Percentiles rank a stretch among this genome's conserved stretches.
Evolutionary conservation across 1,140 invertebrate genomes (phyloP).

Genomic region (Meloidogyne exigua): DNA sequence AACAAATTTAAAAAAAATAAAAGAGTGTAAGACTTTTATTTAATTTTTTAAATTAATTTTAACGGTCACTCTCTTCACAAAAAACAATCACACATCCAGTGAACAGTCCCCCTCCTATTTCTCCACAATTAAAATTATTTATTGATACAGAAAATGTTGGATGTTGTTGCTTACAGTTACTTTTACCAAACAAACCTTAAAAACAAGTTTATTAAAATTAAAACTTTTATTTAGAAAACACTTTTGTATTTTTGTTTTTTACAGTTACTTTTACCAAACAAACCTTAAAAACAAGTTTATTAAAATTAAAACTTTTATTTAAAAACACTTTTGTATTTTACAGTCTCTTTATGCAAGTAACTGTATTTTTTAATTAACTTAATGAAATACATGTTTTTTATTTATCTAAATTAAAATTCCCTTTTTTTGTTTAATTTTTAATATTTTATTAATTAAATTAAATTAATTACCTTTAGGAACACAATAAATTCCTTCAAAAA

Average conservation of each 20-base stretch:
- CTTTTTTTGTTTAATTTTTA: too few relatives aligned
- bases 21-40: too few relatives aligned
- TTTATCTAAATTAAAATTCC: too few relatives aligned
- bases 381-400: too few relatives aligned
- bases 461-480: conserved; percentile 8
- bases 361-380: too few relatives aligned
- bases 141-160: conserved; percentile 31
- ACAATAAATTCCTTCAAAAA: conserved; percentile 24
- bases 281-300: conserved; percentile 8
- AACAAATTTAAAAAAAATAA: too few relatives aligned
- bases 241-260: too few relatives aligned
- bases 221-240: too few relatives aligned
- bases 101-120: conserved; percentile 39
- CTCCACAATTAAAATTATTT: conserved; percentile 28
- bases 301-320: too few relatives aligned
- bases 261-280: conserved; percentile 34
- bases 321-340: background rate
- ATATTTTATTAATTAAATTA: background rate
- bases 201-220: background rate
- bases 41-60: too few relatives aligned
- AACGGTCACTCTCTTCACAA: conserved; percentile 26
- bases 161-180: conserved; percentile 26
- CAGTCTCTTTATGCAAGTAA: conserved; percentile 41
- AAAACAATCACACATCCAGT: conserved; percentile 48
- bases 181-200: conserved; percentile 22